phyloP scores from a whole-genome alignment of 2,888 invertebrate genomes.

The Lasioglossum zephyrum region DNA sequence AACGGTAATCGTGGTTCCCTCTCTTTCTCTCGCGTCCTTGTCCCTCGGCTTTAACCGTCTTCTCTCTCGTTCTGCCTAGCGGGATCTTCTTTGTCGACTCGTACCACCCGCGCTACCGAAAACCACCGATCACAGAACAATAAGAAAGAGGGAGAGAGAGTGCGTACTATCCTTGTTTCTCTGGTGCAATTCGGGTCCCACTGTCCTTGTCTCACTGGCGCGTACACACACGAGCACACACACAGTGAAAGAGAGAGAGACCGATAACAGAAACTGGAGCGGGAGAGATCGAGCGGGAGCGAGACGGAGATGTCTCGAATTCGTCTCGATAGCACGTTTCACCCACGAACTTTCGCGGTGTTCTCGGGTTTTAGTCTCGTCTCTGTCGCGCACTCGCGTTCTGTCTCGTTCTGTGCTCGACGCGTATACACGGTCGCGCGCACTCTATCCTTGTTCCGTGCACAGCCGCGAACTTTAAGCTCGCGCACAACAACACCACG shows the following conservation, averaged over 20 bases:
- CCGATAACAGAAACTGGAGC: constrained; percentile 16
- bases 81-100: constrained; percentile 13
- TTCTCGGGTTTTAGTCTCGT: constrained; percentile 33
- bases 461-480: constrained; percentile 63
- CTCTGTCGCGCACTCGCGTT: constrained; percentile 21
- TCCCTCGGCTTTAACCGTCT: neutral
- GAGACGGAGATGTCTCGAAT: constrained; percentile 25
- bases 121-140: constrained; percentile 50
- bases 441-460: constrained; percentile 48
- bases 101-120: constrained; percentile 48
- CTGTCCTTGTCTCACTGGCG: constrained; percentile 15
- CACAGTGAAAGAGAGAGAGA: neutral
- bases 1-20: constrained; percentile 54
- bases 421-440: constrained; percentile 39
- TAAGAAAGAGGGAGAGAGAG: constrained; percentile 7
- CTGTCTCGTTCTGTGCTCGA: constrained; percentile 27
- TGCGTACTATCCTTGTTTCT: neutral
- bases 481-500: constrained; percentile 63
- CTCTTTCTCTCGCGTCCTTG: constrained; percentile 40
- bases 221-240: neutral
- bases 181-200: neutral
- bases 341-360: constrained; percentile 52
- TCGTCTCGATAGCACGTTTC: constrained; percentile 38
- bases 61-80: constrained; percentile 26
- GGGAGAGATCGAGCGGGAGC: too few relatives aligned